These are phyloP conservation scores for Pachydiplax longipennis DNA, from an alignment of 2,888 invertebrate species.

Conservation along the genomic window DNA sequence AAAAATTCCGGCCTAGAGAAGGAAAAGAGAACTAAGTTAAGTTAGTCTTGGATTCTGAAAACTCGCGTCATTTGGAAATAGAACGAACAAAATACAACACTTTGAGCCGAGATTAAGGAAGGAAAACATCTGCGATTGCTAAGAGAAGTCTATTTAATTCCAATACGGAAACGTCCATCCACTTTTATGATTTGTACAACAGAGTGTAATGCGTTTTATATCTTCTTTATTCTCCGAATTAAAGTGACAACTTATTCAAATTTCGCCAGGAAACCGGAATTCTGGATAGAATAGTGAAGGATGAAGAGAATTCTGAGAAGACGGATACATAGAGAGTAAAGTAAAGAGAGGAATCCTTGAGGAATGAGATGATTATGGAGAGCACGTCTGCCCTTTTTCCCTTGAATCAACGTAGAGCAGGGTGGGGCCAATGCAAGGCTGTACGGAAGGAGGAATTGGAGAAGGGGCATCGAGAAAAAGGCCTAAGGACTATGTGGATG, in stretches of 20 bases:
- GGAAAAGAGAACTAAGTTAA: no score
- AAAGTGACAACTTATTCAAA: neutral
- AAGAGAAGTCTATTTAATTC: no score
- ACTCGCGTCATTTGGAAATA: no score
- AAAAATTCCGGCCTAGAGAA: no score
- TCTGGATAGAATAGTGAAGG: neutral
- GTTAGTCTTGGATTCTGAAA: no score
- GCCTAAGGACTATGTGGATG: neutral
- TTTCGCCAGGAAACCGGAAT: neutral
- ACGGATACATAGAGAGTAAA: neutral
- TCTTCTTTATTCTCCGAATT: neutral
- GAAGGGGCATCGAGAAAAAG: neutral
- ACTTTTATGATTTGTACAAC: no score
- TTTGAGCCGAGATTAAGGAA: no score
- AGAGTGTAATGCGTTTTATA: neutral
- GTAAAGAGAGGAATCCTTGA: neutral
- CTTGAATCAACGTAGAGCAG: neutral
- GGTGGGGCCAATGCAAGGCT: neutral
- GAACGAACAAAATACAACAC: no score
- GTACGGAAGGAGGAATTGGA: neutral
- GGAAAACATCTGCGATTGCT: no score
- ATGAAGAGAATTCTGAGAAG: neutral
- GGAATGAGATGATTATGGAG: neutral
- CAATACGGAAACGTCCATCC: no score
- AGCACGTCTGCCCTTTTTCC: neutral